These are phyloP conservation scores for Argopecten irradians DNA, from an alignment of 1,140 invertebrate genomes.

Conservation along the genomic window DNA sequence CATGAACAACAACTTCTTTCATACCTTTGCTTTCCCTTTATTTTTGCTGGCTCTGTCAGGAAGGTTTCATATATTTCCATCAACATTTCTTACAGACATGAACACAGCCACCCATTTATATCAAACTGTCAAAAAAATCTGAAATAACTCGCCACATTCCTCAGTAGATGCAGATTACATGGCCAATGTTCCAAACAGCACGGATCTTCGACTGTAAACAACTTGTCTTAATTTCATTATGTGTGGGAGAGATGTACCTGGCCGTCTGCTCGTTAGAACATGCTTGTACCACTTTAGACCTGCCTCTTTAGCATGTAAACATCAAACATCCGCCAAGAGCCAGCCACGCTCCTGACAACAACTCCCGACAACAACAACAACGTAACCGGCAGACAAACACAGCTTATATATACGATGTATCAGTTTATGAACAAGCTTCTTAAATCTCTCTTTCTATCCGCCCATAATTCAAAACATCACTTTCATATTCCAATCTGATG, in stretches of 20 bases:
- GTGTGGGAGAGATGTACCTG: not conserved
- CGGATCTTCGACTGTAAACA: not conserved
- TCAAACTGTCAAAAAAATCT: not conserved
- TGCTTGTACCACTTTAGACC: not conserved
- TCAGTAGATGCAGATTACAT: not conserved
- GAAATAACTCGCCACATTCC: not conserved
- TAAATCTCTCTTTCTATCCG: not conserved
- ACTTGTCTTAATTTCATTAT: conserved; percentile 1
- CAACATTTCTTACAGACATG: not conserved
- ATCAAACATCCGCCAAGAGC: not conserved
- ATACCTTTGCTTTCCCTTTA: too few relatives aligned
- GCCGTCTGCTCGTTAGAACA: not conserved
- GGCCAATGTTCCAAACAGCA: not conserved
- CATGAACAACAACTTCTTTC: too few relatives aligned
- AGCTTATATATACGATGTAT: not conserved
- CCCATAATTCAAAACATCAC: not conserved
- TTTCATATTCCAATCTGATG: not conserved
- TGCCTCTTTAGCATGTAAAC: not conserved
- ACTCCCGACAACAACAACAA: not conserved
- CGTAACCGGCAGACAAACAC: not conserved
- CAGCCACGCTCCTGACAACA: too few relatives aligned
- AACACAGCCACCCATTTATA: too few relatives aligned
- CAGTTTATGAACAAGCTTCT: not conserved
- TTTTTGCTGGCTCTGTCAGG: too few relatives aligned
- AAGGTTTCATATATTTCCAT: too few relatives aligned